Evolutionary conservation across 1,140 invertebrate genomes (phyloP), one percentile per base, ranked within the genome.

Genomic region (Orius laevigatus): DNA sequence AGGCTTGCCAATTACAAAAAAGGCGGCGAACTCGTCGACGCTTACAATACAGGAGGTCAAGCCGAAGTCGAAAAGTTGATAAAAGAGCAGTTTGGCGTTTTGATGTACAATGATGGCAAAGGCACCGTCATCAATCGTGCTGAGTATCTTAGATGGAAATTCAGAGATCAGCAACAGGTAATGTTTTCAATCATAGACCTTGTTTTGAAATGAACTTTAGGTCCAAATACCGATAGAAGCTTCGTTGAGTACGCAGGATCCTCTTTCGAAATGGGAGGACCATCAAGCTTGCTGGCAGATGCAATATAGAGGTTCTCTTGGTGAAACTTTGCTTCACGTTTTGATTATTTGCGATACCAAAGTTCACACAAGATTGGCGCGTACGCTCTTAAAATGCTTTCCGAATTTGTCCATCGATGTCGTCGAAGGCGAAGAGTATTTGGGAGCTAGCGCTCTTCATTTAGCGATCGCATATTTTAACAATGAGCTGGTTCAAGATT

Each of bases 271-370:
- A 55, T 91, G 86, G 86, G 71, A 70, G 46, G 86, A 92, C 60
- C 88, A 93, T 62, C 80, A 86, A 51, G 88, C 88, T 0, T 95
- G 91, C 60, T 98, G 94, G 94, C 87, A 94, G 63, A 87, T 98
- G 79, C 84, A 92, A 56, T 90, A 92, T 61, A 71, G 93, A 32
- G 93, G 93, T 0, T 88, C 89, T 0, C 67, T 97, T 0, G 94
- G 94, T 1, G 94, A 98, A 68, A 92, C 84, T 3, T 65, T 96
- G 3, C 71, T 98, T 3, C 94, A 98, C 60, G 79, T 98, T 0
- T 72, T 95, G 6, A 91, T 96, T 52, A 92, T 96, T 48, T 90
- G 90, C 60, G 89, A 96, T 64, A 92, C 87, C 0, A 81, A 84
- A 60, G 71, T 79, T 15, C 86, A 90, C 63, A 83, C 82, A 0